These are phyloP conservation scores for Ditylenchus weischeri DNA, from an alignment of 2,888 invertebrate species.

Conservation along the genomic window DNA sequence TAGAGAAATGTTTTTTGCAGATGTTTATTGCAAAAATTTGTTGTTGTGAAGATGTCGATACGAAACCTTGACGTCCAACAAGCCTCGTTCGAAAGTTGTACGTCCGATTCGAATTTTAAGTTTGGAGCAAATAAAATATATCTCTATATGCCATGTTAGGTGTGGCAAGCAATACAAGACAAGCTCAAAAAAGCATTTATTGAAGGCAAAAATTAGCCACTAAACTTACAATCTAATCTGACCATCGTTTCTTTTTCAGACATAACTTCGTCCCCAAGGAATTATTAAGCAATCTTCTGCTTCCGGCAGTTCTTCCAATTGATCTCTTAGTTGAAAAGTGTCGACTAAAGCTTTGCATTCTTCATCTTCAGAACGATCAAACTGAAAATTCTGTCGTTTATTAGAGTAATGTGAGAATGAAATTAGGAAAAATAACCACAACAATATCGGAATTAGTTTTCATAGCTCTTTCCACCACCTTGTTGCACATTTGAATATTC, in stretches of 20 bases:
- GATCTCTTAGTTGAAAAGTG: conserved; percentile 14
- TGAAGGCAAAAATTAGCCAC: too few species aligned
- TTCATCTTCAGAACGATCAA: conserved; percentile 6
- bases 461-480: conserved; percentile 17
- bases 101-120: too few species aligned
- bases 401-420: conserved; percentile 1
- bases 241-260: not conserved
- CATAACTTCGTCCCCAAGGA: conserved; percentile 39
- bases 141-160: too few species aligned
- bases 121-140: too few species aligned
- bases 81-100: too few species aligned
- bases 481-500: conserved; percentile 45
- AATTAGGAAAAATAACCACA: conserved; percentile 8
- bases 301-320: conserved; percentile 10
- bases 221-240: too few species aligned
- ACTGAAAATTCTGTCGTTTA: conserved; percentile 23
- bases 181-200: too few species aligned
- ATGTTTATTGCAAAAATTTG: too few species aligned
- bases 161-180: too few species aligned
- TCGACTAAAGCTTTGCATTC: conserved; percentile 14
- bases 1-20: too few species aligned
- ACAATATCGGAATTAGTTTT: conserved; percentile 23
- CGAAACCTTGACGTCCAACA: too few species aligned
- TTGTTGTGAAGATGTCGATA: too few species aligned
- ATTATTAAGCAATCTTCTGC: conserved; percentile 32